Percentiles rank a stretch among this genome's conserved stretches.
phyloP scores from a whole-genome alignment of 2,797 vertebrate species.

The Pterois miles region DNA sequence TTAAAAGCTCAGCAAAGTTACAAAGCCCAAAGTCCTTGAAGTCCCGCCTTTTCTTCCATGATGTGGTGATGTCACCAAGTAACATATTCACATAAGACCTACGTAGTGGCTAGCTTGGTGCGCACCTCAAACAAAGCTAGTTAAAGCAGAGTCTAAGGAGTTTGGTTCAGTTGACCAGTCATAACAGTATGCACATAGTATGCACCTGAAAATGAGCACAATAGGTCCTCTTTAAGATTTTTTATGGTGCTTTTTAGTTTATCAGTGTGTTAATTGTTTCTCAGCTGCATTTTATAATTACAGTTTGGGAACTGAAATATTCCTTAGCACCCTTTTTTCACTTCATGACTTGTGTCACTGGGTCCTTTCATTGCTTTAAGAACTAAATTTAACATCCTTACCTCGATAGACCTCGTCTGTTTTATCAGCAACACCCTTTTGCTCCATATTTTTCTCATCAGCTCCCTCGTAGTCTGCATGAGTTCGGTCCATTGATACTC shows the following conservation, averaged over 20 bases:
- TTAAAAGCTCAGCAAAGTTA: not conserved
- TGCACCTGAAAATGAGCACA: no score
- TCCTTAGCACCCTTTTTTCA: not conserved
- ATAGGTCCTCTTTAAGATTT: not conserved
- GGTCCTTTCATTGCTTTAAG: not conserved
- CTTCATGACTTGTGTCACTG: not conserved
- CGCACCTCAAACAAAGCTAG: no score
- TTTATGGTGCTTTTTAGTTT: not conserved
- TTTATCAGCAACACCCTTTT: not conserved
- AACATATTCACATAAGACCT: not conserved
- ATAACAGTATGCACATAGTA: no score
- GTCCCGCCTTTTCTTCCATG: not conserved
- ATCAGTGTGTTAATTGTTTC: not conserved
- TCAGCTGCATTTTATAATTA: not conserved
- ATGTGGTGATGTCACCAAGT: not conserved
- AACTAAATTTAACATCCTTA: slow-evolving; percentile 18
- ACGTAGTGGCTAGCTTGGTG: no score
- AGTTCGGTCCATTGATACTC: not conserved
- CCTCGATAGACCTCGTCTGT: slow-evolving; percentile 9
- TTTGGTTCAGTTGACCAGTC: no score
- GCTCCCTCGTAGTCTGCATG: not conserved
- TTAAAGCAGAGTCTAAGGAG: no score
- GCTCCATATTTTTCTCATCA: slow-evolving; percentile 37
- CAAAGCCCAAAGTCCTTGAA: not conserved
- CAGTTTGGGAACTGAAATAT: not conserved